phyloP scores from a whole-genome alignment of 2,113 vertebrate species.

The Takifugu flavidus region DNA sequence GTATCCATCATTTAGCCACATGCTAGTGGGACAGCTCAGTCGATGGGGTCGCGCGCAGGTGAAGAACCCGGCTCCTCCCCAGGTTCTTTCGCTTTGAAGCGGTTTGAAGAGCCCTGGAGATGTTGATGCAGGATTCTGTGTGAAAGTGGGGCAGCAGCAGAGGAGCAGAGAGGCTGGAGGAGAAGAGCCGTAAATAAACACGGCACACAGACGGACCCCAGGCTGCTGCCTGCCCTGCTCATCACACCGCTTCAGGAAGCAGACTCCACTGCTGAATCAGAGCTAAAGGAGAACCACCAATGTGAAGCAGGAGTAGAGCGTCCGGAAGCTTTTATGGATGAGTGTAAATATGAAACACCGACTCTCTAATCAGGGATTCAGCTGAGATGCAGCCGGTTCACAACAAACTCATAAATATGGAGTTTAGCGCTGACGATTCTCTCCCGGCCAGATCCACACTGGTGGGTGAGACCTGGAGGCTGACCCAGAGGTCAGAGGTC shows the following conservation, averaged over 20 bases:
- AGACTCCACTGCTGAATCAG: conserved; percentile 1
- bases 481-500: too few relatives aligned
- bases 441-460: too few relatives aligned
- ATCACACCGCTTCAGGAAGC: conserved; percentile 40
- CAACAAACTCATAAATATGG: too few relatives aligned
- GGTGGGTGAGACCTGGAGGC: too few relatives aligned
- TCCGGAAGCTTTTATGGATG: too few relatives aligned
- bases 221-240: conserved; percentile 8
- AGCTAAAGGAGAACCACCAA: too few relatives aligned
- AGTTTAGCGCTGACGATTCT: too few relatives aligned
- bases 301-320: too few relatives aligned
- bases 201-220: conserved; percentile 9
- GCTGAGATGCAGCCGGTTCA: too few relatives aligned
- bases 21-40: conserved; percentile 36
- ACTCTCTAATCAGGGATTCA: too few relatives aligned
- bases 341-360: too few relatives aligned
- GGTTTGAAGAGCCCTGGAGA: conserved; percentile 20
- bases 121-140: conserved; percentile 16
- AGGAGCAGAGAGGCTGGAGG: conserved; percentile 25
- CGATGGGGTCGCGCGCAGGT: conserved; percentile 53
- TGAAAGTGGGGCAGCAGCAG: conserved; percentile 37
- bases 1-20: conserved; percentile 61
- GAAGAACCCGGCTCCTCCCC: conserved; percentile 37
- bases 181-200: conserved; percentile 26
- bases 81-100: conserved; percentile 41